Evolutionary conservation across 2,797 vertebrate species (phyloP).

Genomic region (Sphenodon punctatus): DNA sequence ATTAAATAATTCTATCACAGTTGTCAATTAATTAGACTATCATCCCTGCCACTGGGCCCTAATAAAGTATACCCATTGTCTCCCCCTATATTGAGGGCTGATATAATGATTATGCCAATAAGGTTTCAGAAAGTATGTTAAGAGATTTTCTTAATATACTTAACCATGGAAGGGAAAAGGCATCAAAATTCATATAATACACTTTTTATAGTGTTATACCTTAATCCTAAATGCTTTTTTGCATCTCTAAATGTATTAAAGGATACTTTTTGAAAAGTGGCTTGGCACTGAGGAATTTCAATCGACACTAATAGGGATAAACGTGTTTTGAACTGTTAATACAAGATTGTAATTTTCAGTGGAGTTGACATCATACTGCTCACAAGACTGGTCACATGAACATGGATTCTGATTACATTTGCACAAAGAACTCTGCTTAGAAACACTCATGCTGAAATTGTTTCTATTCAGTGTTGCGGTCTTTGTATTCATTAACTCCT

Average conservation of each 20-base stretch:
- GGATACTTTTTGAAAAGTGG: conserved; percentile 6
- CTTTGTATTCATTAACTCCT: neutral
- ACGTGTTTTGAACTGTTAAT: conserved; percentile 28
- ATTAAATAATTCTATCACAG: too few species aligned
- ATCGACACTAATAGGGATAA: conserved; percentile 42
- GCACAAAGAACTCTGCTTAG: neutral
- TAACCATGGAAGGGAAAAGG: neutral
- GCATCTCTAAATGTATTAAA: conserved; percentile 20
- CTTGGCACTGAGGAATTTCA: conserved; percentile 20
- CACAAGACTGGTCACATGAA: neutral
- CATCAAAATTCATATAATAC: neutral
- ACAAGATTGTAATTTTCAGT: conserved; percentile 16
- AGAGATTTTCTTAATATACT: neutral
- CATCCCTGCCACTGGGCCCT: too few species aligned
- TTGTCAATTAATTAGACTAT: too few species aligned
- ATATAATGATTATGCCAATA: neutral
- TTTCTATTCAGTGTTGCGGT: neutral
- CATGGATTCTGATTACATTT: conserved; percentile 20
- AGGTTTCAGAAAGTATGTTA: neutral
- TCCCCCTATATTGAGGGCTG: neutral
- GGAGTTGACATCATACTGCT: neutral
- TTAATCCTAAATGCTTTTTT: conserved; percentile 30
- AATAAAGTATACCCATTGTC: too few species aligned
- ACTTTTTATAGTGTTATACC: conserved; percentile 6
- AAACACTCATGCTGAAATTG: neutral